Conservation (phyloP, 2,113 vertebrate genomes). For the Mystacornis crossleyi region DNA sequence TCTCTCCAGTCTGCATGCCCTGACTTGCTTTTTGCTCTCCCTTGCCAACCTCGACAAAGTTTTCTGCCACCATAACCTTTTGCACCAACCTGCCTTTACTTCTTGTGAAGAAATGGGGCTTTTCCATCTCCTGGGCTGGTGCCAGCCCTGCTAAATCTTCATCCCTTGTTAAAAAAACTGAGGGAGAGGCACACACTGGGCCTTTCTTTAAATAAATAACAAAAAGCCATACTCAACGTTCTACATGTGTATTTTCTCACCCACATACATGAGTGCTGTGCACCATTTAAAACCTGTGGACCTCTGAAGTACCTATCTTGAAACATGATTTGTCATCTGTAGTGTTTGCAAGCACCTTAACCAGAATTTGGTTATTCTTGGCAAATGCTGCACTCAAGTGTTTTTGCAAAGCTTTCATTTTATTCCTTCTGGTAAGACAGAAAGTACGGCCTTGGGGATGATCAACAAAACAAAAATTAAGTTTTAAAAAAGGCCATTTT, state of each 20-base stretch:
- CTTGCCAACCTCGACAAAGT: neutral
- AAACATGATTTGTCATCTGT: neutral
- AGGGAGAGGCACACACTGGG: neutral
- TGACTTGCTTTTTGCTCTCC: neutral
- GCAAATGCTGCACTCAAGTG: neutral
- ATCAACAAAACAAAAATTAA: neutral
- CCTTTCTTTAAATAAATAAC: neutral
- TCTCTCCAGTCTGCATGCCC: neutral
- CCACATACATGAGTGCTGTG: fast-evolving
- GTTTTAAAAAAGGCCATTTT: neutral
- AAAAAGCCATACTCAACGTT: fast-evolving
- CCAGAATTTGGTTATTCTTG: neutral
- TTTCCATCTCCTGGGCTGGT: neutral
- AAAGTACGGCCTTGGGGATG: neutral
- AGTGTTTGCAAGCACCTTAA: neutral
- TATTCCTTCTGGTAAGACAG: neutral
- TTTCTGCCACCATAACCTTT: neutral
- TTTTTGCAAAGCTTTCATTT: neutral
- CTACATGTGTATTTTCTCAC: neutral
- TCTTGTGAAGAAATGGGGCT: neutral
- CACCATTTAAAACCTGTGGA: neutral
- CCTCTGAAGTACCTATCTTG: neutral
- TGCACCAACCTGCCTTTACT: neutral
- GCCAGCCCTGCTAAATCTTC: neutral
- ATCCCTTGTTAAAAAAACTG: neutral